phyloP scores from a whole-genome alignment of 2,113 vertebrate species.

The Trachemys scripta region DNA sequence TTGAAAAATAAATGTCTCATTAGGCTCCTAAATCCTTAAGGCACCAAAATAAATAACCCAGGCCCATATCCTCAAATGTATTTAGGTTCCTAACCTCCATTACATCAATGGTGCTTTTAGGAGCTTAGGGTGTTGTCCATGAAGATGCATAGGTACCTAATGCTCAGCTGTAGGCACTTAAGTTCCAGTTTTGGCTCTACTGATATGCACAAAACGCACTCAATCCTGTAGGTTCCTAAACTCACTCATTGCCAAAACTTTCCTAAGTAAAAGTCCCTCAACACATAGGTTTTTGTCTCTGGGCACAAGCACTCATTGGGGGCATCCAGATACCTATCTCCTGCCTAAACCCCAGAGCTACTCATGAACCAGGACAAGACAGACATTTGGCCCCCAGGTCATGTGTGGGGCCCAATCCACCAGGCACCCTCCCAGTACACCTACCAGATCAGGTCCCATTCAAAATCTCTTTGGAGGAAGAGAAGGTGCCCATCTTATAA shows the following conservation, averaged over 20 bases:
- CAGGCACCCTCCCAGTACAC: background rate
- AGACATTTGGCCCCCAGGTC: background rate
- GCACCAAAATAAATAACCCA: slow-evolving; percentile 22
- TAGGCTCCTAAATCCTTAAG: slow-evolving; percentile 14
- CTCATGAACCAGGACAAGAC: background rate
- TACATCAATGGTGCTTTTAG: background rate
- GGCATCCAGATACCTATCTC: background rate
- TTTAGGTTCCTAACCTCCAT: background rate
- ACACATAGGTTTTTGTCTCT: background rate
- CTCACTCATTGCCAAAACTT: too few relatives aligned
- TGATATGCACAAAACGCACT: too few relatives aligned
- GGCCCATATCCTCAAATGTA: background rate
- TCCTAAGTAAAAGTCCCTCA: too few relatives aligned
- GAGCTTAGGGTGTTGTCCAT: background rate
- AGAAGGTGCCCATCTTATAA: background rate
- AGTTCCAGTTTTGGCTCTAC: too few relatives aligned
- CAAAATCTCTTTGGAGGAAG: background rate
- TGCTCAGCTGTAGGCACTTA: too few relatives aligned
- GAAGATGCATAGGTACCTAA: too few relatives aligned
- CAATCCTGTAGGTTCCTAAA: background rate
- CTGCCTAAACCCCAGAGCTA: background rate
- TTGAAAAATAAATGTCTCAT: background rate
- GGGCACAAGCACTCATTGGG: background rate
- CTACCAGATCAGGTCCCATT: background rate
- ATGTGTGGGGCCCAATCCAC: background rate